Evolutionary conservation across 2,888 invertebrate species (phyloP).

Genomic region (Drosophila atroscutellata): DNA sequence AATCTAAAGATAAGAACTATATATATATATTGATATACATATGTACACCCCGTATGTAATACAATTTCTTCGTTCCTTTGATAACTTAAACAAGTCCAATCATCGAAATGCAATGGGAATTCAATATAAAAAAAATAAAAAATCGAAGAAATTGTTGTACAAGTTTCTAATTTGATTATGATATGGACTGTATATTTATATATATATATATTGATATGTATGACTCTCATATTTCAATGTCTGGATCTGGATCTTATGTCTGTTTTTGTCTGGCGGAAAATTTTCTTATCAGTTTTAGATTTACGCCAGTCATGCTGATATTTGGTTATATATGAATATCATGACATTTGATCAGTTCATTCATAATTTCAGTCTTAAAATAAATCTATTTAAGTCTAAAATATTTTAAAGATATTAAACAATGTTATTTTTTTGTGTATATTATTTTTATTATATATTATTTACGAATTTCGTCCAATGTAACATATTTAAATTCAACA

Average conservation of each 20-base stretch:
- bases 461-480: neutral
- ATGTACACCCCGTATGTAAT: neutral
- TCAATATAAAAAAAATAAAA: neutral
- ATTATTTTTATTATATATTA: neutral
- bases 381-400: neutral
- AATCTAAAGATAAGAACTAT: conserved; percentile 1
- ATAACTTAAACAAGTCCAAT: neutral
- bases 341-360: neutral
- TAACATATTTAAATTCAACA: no score
- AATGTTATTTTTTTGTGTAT: no score
- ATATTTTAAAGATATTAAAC: neutral
- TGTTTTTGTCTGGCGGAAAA: conserved; percentile 23
- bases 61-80: neutral
- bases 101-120: no score
- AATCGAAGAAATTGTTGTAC: neutral
- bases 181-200: no score
- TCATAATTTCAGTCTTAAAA: neutral
- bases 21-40: neutral
- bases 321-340: conserved; percentile 5
- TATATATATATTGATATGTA: neutral
- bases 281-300: conserved; percentile 14
- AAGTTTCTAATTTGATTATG: neutral
- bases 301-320: conserved; percentile 24
- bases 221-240: neutral
- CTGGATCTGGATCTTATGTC: neutral